Evolutionary conservation across 2,888 invertebrate species (phyloP).

Genomic region (Gibbula magus): DNA sequence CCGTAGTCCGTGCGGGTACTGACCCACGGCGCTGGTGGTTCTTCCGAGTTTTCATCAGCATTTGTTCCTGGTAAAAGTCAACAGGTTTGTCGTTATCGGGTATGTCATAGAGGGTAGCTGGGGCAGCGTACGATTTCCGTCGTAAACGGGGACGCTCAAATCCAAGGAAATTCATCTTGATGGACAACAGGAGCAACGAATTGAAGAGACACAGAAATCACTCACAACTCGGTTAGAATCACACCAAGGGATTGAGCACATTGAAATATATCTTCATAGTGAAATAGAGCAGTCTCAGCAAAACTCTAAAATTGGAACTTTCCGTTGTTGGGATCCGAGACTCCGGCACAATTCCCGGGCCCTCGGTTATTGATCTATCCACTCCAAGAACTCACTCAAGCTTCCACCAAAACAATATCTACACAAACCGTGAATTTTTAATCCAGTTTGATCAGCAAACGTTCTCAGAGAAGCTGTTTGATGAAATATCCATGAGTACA

Average conservation of each 20-base stretch:
- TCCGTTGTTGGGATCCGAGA: too few relatives aligned
- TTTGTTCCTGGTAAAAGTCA: constrained; percentile 53
- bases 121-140: constrained; percentile 53
- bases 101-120: constrained; percentile 53
- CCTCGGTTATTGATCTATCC: too few relatives aligned
- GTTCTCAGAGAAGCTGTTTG: too few relatives aligned
- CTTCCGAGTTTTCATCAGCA: constrained; percentile 49
- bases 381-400: too few relatives aligned
- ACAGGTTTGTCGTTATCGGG: constrained; percentile 62
- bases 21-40: constrained; percentile 56
- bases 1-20: constrained; percentile 46
- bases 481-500: too few relatives aligned
- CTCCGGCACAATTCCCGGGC: too few relatives aligned
- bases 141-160: constrained; percentile 45
- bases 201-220: background rate
- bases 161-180: constrained; percentile 48
- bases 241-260: background rate
- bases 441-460: too few relatives aligned
- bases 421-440: too few relatives aligned
- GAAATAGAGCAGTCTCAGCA: too few relatives aligned
- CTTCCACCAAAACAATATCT: too few relatives aligned
- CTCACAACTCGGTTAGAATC: background rate
- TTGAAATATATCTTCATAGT: background rate
- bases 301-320: too few relatives aligned
- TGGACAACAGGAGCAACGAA: background rate